A percentile compares a stretch with the other conserved stretches of the same genome.
Evolutionary conservation across 1,140 invertebrate genomes (phyloP).

Genomic region (Solen grandis): DNA sequence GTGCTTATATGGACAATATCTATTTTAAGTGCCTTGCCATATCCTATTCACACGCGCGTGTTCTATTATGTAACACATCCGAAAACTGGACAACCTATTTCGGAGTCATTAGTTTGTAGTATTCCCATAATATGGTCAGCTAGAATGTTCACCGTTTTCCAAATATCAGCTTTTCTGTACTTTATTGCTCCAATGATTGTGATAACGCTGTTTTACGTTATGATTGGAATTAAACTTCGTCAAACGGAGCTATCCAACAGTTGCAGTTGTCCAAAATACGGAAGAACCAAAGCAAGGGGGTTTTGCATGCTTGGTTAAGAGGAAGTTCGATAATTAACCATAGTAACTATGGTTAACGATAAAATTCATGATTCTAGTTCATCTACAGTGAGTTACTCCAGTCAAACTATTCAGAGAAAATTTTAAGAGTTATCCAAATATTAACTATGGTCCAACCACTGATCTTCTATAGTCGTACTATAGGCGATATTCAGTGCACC

Average conservation of each 20-base stretch:
- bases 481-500: too few relatives aligned
- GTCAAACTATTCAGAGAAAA: too few relatives aligned
- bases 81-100: conserved; percentile 61
- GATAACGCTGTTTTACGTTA: conserved; percentile 80
- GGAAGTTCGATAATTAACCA: conserved; percentile 39
- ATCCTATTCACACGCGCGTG: conserved; percentile 75
- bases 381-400: too few relatives aligned
- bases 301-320: too few relatives aligned
- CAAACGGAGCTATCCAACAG: conserved; percentile 64
- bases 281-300: conserved; percentile 30
- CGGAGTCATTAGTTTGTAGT: conserved; percentile 76
- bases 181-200: conserved; percentile 81
- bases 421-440: too few relatives aligned
- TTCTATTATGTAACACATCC: conserved; percentile 68
- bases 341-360: too few relatives aligned
- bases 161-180: conserved; percentile 80
- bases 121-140: conserved; percentile 69
- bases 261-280: conserved; percentile 26
- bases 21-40: conserved; percentile 89
- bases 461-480: too few relatives aligned
- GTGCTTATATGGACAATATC: conserved; percentile 89
- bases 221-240: conserved; percentile 79
- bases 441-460: too few relatives aligned
- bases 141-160: conserved; percentile 69
- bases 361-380: too few relatives aligned